Conservation (phyloP, 1,140 invertebrate genomes). For the Sycobia sp. region DNA sequence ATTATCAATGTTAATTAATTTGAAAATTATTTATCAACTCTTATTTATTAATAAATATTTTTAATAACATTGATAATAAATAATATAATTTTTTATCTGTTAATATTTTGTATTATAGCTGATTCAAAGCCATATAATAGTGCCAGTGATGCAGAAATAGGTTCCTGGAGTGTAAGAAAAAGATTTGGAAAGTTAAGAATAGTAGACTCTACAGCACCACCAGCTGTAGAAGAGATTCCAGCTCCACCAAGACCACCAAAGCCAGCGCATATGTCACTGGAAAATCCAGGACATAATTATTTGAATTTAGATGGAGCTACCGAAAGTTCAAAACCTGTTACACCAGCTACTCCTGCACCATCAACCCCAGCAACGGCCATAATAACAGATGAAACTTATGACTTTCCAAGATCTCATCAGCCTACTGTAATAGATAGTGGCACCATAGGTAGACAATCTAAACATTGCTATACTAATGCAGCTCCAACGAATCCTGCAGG, state of each 20-base stretch:
- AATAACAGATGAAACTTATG: conserved; percentile 71
- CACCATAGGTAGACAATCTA: conserved; percentile 47
- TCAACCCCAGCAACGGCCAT: conserved; percentile 45
- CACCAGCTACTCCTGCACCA: conserved; percentile 47
- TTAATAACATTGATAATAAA: no score
- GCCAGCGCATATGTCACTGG: conserved; percentile 65
- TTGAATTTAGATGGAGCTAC: conserved; percentile 61
- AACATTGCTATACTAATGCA: conserved; percentile 77
- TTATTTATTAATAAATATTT: no score
- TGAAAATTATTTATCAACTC: no score
- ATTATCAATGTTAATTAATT: no score
- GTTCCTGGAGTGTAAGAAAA: conserved; percentile 64
- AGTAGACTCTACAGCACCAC: conserved; percentile 47
- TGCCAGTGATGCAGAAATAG: conserved; percentile 65
- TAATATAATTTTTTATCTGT: no score
- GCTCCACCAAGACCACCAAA: conserved; percentile 78
- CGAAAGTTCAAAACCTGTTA: conserved; percentile 49
- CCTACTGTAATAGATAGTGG: conserved; percentile 49
- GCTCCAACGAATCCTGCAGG: conserved; percentile 61
- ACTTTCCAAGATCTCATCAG: conserved; percentile 73
- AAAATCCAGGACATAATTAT: conserved; percentile 62
- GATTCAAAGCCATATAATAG: conserved; percentile 60
- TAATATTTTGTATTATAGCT: conserved; percentile 31
- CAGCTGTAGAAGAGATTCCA: conserved; percentile 46
- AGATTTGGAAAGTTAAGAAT: conserved; percentile 62